Evolutionary conservation across 2,888 invertebrate genomes (phyloP), one percentile per base, ranked within the genome.

Genomic region (Trilocha varians): DNA sequence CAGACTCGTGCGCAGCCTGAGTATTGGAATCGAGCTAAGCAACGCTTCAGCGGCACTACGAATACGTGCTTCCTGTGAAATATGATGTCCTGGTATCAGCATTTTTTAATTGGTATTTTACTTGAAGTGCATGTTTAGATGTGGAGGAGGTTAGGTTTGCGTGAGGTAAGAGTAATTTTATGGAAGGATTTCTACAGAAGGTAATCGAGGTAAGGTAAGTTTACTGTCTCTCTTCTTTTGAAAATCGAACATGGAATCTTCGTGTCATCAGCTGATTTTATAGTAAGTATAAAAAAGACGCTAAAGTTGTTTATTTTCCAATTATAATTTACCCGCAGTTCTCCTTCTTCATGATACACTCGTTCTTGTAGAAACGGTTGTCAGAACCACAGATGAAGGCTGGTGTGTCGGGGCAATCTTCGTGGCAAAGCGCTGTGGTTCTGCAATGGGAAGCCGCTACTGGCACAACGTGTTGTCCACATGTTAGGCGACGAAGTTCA

Each of bases 311-410:
- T n/a, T n/a, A n/a, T n/a, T n/a, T n/a, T n/a, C n/a, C 4, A 5
- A 11, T n/a, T 5, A 3, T 13, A 2, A 62, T 70, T 47, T 62
- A 93, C 93, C 93, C 96, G 79, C 96, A 96, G 68, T 96, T 96
- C 66, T 93, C 93, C 68, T 93, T 90, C 74, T 93, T 94, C 96
- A 96, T 96, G 68, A 95, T 91, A 65, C 96, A 96, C 78, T 95
- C 94, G 71, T 93, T 95, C 62, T 92, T 91, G 77, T 96, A 96
- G 70, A 96, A 93, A 65, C 94, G 91, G 75, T 94, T 95, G 75
- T 96, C 96, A 6, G 95, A 95, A 32, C 94, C 95, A 69, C 96
- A 96, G 39, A 96, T 94, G 66, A 94, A 95, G 48, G 91, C 91
- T n/a, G 91, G 88, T 14, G 90, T 90, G 44, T 89, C 89, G 15